These are phyloP conservation scores for Orientallactaga sibirica DNA, from an alignment of 2,797 vertebrate genomes.

Conservation along the genomic window DNA sequence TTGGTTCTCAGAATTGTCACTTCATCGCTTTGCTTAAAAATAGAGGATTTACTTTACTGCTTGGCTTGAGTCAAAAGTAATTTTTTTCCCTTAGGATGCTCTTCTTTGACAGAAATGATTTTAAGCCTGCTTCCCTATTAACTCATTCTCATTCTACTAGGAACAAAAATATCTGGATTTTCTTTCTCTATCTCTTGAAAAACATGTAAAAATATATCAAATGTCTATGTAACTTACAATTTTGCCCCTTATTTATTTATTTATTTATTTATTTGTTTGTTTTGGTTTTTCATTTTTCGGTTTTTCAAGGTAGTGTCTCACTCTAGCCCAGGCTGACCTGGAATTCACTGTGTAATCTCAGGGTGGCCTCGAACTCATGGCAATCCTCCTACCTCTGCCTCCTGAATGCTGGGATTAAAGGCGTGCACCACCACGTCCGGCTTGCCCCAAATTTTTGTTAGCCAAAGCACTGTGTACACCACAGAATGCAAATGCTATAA, in stretches of 20 bases:
- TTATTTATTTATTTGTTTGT: no score
- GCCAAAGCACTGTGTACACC: slow-evolving; percentile 44
- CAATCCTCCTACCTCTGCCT: no score
- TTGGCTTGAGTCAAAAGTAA: slow-evolving; percentile 72
- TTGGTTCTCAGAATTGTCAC: slow-evolving; percentile 71
- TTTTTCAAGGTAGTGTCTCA: no score
- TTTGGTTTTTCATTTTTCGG: no score
- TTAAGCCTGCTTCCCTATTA: slow-evolving; percentile 67
- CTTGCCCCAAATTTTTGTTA: slow-evolving; percentile 57
- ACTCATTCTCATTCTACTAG: slow-evolving; percentile 59
- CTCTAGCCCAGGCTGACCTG: no score
- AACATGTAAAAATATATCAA: slow-evolving; percentile 54
- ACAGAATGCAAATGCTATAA: slow-evolving; percentile 23
- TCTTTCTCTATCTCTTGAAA: slow-evolving; percentile 55
- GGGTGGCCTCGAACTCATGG: no score
- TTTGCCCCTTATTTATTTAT: no score
- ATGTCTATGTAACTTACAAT: slow-evolving; percentile 53
- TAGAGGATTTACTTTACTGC: slow-evolving; percentile 72
- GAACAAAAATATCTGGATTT: slow-evolving; percentile 65
- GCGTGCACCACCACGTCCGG: no score
- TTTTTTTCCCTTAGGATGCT: slow-evolving; percentile 68
- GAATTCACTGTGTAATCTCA: no score
- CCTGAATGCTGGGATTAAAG: no score
- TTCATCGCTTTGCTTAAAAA: slow-evolving; percentile 78
- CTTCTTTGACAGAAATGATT: slow-evolving; percentile 72